A percentile compares a stretch with the other conserved stretches of the same genome.
phyloP scores from a whole-genome alignment of 2,797 vertebrate species.

The Knipowitschia caucasica region DNA sequence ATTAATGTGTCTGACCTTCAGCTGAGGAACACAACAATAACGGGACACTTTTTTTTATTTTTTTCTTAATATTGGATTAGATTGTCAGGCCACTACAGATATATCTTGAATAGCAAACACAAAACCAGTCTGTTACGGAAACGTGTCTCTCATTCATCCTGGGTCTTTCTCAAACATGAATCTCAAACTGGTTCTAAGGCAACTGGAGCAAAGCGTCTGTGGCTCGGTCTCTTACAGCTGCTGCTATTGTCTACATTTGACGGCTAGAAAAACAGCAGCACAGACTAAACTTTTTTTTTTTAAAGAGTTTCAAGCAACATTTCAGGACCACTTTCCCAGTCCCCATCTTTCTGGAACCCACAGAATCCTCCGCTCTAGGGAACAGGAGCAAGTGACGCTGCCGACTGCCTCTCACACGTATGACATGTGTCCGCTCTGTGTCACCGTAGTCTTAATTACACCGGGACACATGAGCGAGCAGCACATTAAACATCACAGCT shows the following conservation, averaged over 20 bases:
- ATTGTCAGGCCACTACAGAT: no score
- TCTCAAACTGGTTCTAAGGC: slow-evolving; percentile 65
- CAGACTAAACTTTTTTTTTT: background rate
- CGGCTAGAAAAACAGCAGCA: background rate
- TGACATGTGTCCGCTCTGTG: slow-evolving; percentile 9
- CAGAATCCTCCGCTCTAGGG: no score
- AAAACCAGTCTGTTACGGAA: background rate
- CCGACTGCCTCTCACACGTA: slow-evolving; percentile 5
- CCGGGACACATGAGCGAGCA: slow-evolving; percentile 23
- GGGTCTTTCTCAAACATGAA: slow-evolving; percentile 13
- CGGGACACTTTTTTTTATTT: no score
- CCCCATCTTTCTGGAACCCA: no score
- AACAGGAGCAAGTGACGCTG: background rate
- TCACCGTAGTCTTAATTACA: slow-evolving; percentile 8
- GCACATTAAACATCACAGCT: slow-evolving; percentile 20
- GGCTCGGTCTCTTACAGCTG: slow-evolving; percentile 26
- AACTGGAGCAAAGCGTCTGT: slow-evolving; percentile 57
- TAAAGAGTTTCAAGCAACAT: slow-evolving; percentile 1
- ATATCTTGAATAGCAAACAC: background rate
- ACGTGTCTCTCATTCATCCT: background rate
- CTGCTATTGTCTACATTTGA: background rate
- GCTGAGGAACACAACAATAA: no score
- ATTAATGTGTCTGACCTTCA: background rate
- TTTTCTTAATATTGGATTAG: no score
- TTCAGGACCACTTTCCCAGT: no score